Evolutionary conservation across 2,888 invertebrate species (phyloP).

Genomic region (Dryococelus australis): DNA sequence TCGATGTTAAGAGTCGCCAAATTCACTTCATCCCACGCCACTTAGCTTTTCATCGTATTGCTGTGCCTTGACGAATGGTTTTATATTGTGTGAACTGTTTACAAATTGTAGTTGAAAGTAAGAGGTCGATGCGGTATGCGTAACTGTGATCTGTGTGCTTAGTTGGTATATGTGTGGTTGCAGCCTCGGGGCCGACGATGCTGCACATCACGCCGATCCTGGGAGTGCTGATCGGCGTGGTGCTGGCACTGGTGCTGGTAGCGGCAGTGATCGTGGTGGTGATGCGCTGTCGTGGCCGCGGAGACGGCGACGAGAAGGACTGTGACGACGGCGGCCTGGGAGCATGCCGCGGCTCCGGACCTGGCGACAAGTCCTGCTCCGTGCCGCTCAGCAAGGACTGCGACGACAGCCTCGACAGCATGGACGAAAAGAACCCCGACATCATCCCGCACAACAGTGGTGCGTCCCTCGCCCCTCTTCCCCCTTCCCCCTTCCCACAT

Average conservation of each 20-base stretch:
- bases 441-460: conserved; percentile 65
- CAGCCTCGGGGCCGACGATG: conserved; percentile 62
- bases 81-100: too few species aligned
- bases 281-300: conserved; percentile 60
- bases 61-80: too few species aligned
- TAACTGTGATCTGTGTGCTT: neutral
- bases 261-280: conserved; percentile 62
- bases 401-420: conserved; percentile 61
- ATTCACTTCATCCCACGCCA: too few species aligned
- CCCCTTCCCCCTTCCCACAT: neutral
- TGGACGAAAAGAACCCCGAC: conserved; percentile 67
- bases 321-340: conserved; percentile 52
- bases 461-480: conserved; percentile 43
- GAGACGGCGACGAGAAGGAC: conserved; percentile 45
- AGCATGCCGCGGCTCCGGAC: conserved; percentile 26
- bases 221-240: conserved; percentile 63
- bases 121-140: too few species aligned
- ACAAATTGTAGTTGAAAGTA: too few species aligned
- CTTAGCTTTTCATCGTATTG: too few species aligned
- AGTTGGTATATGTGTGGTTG: neutral
- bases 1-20: too few species aligned
- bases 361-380: conserved; percentile 56
- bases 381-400: conserved; percentile 62
- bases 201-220: conserved; percentile 65
- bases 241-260: conserved; percentile 63